A percentile compares a stretch with the other conserved stretches of the same genome.
Evolutionary conservation across 2,797 vertebrate species (phyloP).

Genomic region (Gallirallus australis): DNA sequence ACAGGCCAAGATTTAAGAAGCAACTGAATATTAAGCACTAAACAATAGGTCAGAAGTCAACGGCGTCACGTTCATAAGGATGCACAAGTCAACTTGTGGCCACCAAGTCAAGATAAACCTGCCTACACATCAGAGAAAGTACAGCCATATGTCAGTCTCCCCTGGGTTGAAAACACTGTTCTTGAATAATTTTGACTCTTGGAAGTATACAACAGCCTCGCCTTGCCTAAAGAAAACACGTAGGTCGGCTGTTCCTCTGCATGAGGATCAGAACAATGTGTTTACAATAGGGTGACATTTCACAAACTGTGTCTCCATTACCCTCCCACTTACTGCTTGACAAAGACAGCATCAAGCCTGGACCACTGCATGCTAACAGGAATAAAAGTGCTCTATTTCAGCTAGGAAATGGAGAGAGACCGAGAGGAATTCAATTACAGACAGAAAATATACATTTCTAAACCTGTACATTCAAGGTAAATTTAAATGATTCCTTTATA

Average conservation of each 20-base stretch:
- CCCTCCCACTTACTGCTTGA: conserved; percentile 14
- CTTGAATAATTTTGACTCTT: background rate
- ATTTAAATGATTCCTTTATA: background rate
- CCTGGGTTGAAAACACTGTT: background rate
- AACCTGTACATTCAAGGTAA: background rate
- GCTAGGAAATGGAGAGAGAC: background rate
- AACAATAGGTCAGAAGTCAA: background rate
- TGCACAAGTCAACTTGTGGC: background rate
- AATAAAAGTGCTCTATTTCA: background rate
- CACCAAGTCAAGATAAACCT: background rate
- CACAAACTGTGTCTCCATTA: conserved; percentile 1
- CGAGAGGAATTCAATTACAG: background rate
- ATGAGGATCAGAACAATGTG: background rate
- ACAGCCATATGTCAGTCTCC: rapidly evolving
- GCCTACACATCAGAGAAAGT: background rate
- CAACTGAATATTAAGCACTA: background rate
- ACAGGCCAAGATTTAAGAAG: rapidly evolving
- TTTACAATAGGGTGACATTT: conserved; percentile 28
- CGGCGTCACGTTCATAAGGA: background rate
- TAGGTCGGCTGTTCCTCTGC: background rate
- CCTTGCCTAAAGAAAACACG: background rate
- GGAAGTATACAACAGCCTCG: background rate
- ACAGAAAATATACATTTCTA: background rate
- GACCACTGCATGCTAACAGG: background rate
- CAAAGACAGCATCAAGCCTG: background rate